phyloP scores from a whole-genome alignment of 2,797 vertebrate genomes.

The Hybognathus amarus region DNA sequence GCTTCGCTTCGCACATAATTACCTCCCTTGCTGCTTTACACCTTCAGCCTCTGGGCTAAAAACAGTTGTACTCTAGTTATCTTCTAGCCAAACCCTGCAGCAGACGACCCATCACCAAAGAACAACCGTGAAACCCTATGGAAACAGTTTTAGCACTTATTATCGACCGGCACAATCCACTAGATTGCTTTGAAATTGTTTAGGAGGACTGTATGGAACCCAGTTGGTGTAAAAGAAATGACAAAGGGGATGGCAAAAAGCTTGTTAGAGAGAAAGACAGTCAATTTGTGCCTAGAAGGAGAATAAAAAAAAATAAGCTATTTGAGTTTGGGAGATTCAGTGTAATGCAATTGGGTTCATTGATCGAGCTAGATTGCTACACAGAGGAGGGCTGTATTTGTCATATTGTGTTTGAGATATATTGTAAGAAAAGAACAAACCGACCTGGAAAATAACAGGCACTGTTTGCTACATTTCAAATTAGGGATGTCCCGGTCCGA shows the following conservation, averaged over 20 bases:
- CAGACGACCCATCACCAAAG: constrained; percentile 16
- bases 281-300: constrained; percentile 28
- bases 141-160: constrained; percentile 26
- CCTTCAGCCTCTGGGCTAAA: constrained; percentile 46
- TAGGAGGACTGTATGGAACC: neutral
- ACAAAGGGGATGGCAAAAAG: neutral
- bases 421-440: neutral
- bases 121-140: constrained; percentile 2
- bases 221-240: neutral
- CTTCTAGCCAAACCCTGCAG: constrained; percentile 24
- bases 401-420: neutral
- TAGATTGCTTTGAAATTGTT: constrained; percentile 1
- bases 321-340: constrained; percentile 13
- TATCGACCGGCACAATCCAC: constrained; percentile 18
- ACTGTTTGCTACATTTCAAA: neutral
- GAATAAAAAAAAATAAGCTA: constrained; percentile 27
- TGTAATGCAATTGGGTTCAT: constrained; percentile 26
- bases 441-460: neutral
- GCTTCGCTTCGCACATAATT: constrained; percentile 44
- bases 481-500: no score
- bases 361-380: constrained; percentile 10
- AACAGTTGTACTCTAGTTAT: constrained; percentile 45
- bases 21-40: constrained; percentile 47
- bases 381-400: constrained; percentile 18
- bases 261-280: constrained; percentile 30